Percentiles rank a stretch among this genome's conserved stretches.
phyloP scores from a whole-genome alignment of 2,113 vertebrate species.

The Lophura nycthemera region DNA sequence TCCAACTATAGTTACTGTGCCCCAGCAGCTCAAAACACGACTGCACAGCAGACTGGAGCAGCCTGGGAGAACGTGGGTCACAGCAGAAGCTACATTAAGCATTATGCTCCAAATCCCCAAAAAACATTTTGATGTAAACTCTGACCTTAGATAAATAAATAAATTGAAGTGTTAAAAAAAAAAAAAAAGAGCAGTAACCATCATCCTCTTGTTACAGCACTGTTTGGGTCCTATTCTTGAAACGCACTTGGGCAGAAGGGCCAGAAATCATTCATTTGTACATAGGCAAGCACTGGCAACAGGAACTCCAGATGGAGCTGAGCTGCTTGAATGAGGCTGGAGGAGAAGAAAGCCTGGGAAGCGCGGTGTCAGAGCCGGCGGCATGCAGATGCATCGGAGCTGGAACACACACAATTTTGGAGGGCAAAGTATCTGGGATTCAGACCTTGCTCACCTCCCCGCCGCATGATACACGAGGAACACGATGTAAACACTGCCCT shows the following conservation, averaged over 20 bases:
- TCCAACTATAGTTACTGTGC: background rate
- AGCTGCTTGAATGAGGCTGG: conserved; percentile 32
- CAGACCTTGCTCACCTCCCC: background rate
- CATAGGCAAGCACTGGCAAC: conserved; percentile 11
- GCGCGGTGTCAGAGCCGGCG: background rate
- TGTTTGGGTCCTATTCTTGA: background rate
- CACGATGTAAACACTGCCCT: background rate
- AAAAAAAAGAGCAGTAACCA: background rate
- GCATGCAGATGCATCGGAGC: background rate
- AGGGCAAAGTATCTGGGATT: background rate
- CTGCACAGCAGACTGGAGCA: background rate
- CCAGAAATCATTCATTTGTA: background rate
- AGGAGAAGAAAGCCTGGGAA: background rate
- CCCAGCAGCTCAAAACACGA: background rate
- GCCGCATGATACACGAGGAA: rapidly evolving
- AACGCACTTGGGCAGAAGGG: background rate
- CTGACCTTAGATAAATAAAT: rapidly evolving
- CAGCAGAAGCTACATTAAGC: background rate
- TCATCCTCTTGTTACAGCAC: background rate
- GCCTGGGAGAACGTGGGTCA: rapidly evolving
- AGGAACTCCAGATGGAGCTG: conserved; percentile 51
- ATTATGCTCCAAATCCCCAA: background rate
- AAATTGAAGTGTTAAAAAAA: background rate
- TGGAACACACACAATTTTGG: background rate
- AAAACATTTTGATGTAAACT: background rate